Conservation (phyloP, 2,888 invertebrate genomes). For the Platypus cylindrus region DNA sequence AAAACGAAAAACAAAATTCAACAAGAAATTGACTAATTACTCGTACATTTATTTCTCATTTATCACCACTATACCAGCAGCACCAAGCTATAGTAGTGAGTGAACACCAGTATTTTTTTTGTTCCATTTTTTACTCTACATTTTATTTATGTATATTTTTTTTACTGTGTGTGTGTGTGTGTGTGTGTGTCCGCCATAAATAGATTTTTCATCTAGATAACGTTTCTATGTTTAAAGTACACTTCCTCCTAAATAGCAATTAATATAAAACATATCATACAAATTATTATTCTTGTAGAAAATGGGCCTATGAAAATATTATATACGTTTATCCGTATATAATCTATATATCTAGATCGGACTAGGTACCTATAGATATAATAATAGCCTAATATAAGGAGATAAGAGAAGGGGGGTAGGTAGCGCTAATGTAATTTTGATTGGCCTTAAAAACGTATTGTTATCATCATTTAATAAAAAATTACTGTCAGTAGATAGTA, state of each 20-base stretch:
- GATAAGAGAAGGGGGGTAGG: too few relatives aligned
- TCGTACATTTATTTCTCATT: conserved; percentile 14
- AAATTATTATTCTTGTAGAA: conserved; percentile 13
- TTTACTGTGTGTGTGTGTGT: too few relatives aligned
- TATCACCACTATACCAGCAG: conserved; percentile 6
- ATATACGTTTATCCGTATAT: not conserved
- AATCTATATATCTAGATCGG: conserved; percentile 12
- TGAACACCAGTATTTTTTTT: conserved; percentile 1
- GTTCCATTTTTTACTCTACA: too few relatives aligned
- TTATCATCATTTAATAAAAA: conserved; percentile 18
- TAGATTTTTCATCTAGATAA: conserved; percentile 14
- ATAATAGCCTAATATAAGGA: too few relatives aligned
- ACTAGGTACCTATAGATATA: too few relatives aligned
- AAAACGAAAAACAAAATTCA: too few relatives aligned
- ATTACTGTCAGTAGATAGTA: conserved; percentile 12
- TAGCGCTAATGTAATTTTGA: conserved; percentile 22
- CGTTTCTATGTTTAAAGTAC: conserved; percentile 6
- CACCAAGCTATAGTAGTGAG: not conserved
- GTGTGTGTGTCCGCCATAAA: too few relatives aligned
- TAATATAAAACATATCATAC: conserved; percentile 16
- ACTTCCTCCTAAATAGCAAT: conserved; percentile 15
- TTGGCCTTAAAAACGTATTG: conserved; percentile 18
- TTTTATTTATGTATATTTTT: too few relatives aligned
- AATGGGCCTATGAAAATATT: conserved; percentile 8
- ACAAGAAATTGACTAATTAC: conserved; percentile 13